phyloP scores from a whole-genome alignment of 2,797 vertebrate species.

The Gila robusta region DNA sequence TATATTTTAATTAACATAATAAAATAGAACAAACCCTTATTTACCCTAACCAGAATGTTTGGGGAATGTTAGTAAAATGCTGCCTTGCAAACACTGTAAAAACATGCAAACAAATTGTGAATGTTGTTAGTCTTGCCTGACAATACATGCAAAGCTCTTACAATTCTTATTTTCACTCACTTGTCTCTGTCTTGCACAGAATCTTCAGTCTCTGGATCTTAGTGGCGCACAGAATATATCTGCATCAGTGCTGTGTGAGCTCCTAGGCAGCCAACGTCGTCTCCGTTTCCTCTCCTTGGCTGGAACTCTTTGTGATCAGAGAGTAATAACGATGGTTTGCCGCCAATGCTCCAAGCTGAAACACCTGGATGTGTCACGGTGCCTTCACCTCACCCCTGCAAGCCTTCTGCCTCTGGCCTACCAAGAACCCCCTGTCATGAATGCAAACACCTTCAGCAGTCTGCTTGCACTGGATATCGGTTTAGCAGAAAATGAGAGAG shows the following conservation, averaged over 20 bases:
- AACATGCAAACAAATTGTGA: neutral
- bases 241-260: conserved; percentile 70
- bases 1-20: neutral
- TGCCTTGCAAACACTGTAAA: neutral
- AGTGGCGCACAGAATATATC: conserved; percentile 71
- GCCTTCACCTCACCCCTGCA: conserved; percentile 74
- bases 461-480: conserved; percentile 79
- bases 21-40: neutral
- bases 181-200: conserved; percentile 57
- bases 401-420: conserved; percentile 75
- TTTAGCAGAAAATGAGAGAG: conserved; percentile 45
- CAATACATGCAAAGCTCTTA: neutral
- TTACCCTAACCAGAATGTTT: neutral
- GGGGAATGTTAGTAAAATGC: neutral
- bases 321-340: conserved; percentile 74
- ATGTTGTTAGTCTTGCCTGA: neutral
- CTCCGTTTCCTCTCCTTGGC: conserved; percentile 81
- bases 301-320: conserved; percentile 75
- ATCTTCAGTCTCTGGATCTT: conserved; percentile 72
- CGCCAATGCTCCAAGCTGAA: conserved; percentile 74
- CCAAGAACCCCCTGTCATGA: conserved; percentile 9
- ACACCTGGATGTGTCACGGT: conserved; percentile 82
- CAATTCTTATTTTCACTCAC: neutral
- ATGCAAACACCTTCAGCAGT: conserved; percentile 65
- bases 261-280: conserved; percentile 71